Evolutionary conservation across 2,797 vertebrate species (phyloP), one percentile per base, ranked within the genome.

Genomic region (Bovichtus variegatus): DNA sequence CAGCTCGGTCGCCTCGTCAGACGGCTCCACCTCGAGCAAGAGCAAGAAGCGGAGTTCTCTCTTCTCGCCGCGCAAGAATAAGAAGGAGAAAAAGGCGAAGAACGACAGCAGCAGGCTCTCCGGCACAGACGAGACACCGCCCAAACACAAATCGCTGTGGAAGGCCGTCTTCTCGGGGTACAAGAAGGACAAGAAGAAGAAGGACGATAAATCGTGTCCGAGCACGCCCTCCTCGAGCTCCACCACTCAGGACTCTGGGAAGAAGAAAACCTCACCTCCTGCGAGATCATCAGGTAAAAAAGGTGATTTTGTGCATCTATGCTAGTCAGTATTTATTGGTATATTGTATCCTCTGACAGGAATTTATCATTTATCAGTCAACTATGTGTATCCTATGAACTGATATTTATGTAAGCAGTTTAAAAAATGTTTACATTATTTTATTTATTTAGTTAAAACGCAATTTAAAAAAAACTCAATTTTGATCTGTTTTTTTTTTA

Each of bases 161-260:
- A 99, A 99, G 85, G 95, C 97, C 0, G 98, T 99, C 54, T 99
- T 99, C 91, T 99, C 97, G 0, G 97, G 98, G 4, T 98, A 99
- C 90, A 99, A 97, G 90, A 99, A 97, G 89, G 98, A 99, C 92
- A 99, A 97, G 78, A 99, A 98, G 94, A 99, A 98, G 87, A 99
- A 98, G 85, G 97, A 98, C 0, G 95, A 97, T 18, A 98, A 96
- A 81, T 98, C 97, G 0, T 97, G 96, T 80, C 95, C 96, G 0
- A 98, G 98, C 91, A 98, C 97, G 1, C 96, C 97, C 0, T 99
- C 98, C 0, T 99, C 98, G 15, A 98, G 97, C 31, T 95, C 95
- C 73, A 95, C 96, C 86, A 97, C 97, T 0, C 95, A 95, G 84
- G 97, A 97, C 86, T 97, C 97, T 0, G 95, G 95, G 79, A 96